phyloP scores from a whole-genome alignment of 2,113 vertebrate genomes.

The Cyprinus carpio region DNA sequence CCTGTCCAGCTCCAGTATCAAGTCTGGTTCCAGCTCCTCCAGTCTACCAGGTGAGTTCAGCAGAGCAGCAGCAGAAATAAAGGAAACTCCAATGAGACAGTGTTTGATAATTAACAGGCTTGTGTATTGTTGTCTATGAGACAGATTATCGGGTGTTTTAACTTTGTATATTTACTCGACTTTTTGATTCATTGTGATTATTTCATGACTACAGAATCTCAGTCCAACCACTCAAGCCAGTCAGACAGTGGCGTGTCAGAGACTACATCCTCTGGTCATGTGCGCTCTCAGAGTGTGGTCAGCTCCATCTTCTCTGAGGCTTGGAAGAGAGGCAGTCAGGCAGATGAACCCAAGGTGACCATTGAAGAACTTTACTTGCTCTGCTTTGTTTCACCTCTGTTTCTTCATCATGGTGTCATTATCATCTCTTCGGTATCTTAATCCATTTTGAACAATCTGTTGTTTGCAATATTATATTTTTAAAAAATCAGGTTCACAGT shows the following conservation, averaged over 20 bases:
- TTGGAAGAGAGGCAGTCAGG: slow-evolving; percentile 94
- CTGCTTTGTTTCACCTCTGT: background rate
- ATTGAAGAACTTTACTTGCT: background rate
- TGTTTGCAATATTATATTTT: too few relatives aligned
- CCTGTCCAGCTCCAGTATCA: slow-evolving; percentile 94
- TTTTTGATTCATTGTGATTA: background rate
- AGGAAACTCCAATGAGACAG: background rate
- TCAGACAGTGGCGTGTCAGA: slow-evolving; percentile 98
- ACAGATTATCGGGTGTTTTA: too few relatives aligned
- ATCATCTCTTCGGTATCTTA: background rate
- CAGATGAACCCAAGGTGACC: slow-evolving; percentile 88
- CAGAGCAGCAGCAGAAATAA: background rate
- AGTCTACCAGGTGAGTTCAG: slow-evolving; percentile 89
- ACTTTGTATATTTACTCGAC: background rate
- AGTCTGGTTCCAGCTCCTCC: slow-evolving; percentile 95
- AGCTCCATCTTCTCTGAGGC: slow-evolving; percentile 98
- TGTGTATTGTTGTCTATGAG: background rate
- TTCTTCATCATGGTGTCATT: slow-evolving; percentile 4
- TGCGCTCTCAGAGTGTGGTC: slow-evolving; percentile 92
- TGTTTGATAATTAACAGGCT: background rate
- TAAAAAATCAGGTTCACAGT: too few relatives aligned
- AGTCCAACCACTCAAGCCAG: slow-evolving; percentile 94
- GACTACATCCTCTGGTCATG: slow-evolving; percentile 84
- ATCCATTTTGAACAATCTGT: background rate
- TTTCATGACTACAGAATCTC: slow-evolving; percentile 81